Evolutionary conservation across 2,797 vertebrate genomes (phyloP), one percentile per base, ranked within the genome.

Genomic region (Sciurus carolinensis): DNA sequence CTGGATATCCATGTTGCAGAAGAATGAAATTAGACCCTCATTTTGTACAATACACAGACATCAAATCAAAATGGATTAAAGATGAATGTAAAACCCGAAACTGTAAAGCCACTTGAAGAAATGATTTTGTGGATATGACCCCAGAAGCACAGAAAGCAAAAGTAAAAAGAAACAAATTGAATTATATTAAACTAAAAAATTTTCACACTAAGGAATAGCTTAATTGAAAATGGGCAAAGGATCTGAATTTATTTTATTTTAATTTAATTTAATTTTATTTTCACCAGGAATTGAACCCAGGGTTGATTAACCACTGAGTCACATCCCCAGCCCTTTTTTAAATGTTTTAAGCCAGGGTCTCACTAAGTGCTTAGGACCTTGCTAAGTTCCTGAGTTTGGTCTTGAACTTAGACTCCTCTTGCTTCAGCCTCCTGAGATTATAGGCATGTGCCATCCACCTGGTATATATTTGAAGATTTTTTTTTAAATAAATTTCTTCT

Each of bases 401-500:
- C 59, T 54, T 18, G 5, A 52, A 52, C 52, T 26, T 62, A 9
- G 10, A 26, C 9, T 62, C 59, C 24, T 62, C 24, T 22, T 62
- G 59, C 59, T 26, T 62, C 10, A 24, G 9, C 24, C 59, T 62
- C 59, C 24, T 62, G 57, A 59, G 62, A 30, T 64, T 64, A 64
- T 28, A 64, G 12, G 62, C 12, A 9, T 30, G 62, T 5, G 11
- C 26, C 62, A 64, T 11, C 12, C 22, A 22, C 28, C 62, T 14
- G 28, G 62, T 22, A 5, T 26, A 59, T 26, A 59, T 59, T 59
- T 59, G 3, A 62, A 62, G 59, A 26, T 62, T 47, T 62, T 62
- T 62, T 7, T 24, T 26, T 13, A 95, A 96, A 92, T 83, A 93
- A 91, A 64, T 91, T 66, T 83, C 75, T 71, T 69, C 36, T 93